These are phyloP conservation scores for Eulacestoma nigropectus DNA, from an alignment of 2,113 vertebrate genomes.

Conservation along the genomic window DNA sequence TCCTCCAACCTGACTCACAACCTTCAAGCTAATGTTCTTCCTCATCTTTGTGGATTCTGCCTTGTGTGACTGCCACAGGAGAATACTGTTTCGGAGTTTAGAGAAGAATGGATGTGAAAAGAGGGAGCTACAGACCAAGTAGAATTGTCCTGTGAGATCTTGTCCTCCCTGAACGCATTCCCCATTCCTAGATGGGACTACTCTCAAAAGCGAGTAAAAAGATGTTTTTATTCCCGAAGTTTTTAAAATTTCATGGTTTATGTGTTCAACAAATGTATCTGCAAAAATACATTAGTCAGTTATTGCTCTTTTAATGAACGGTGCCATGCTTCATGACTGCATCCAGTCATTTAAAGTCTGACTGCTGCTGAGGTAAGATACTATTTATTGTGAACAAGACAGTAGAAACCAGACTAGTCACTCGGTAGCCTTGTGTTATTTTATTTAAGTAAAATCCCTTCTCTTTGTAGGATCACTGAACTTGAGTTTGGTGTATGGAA, in stretches of 20 bases:
- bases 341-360: not conserved
- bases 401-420: not conserved
- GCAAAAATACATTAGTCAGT: not conserved
- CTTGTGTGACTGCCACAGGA: not conserved
- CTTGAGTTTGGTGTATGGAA: not conserved
- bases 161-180: not conserved
- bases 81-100: not conserved
- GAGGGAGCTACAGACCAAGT: not conserved
- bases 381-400: not conserved
- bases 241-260: not conserved
- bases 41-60: not conserved
- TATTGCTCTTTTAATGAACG: not conserved
- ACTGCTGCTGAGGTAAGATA: not conserved
- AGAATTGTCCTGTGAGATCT: not conserved
- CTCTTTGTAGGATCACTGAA: not conserved
- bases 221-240: not conserved
- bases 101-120: not conserved
- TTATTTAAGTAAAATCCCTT: not conserved
- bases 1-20: not conserved
- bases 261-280: not conserved
- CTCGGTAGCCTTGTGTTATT: rapidly evolving
- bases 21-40: not conserved
- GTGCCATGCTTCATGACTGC: not conserved
- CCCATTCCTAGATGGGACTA: not conserved
- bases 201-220: not conserved